Conservation (phyloP, 2,888 invertebrate species). For the Cheiracanthium punctorium region DNA sequence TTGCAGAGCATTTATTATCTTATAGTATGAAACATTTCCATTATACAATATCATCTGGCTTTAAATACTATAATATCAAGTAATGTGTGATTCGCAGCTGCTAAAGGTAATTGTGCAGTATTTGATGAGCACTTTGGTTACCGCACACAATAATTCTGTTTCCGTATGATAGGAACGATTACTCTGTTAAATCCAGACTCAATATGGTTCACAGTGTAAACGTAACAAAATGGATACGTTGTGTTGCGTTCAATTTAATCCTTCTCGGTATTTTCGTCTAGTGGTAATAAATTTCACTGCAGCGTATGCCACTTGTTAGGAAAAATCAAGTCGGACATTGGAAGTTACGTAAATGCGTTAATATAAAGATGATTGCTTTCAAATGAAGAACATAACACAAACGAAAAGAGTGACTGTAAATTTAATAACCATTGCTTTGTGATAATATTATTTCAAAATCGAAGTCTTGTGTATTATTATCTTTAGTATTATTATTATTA, state of each 20-base stretch:
- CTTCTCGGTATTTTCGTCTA: background rate
- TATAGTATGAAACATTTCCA: background rate
- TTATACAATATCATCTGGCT: background rate
- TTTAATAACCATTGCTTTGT: no score
- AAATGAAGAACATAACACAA: no score
- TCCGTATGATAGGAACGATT: constrained; percentile 7
- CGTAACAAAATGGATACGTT: background rate
- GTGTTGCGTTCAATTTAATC: background rate
- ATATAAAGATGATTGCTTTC: no score
- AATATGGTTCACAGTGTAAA: background rate
- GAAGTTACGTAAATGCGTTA: no score
- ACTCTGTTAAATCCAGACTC: background rate
- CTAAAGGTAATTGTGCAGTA: constrained; percentile 4
- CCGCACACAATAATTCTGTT: constrained; percentile 11
- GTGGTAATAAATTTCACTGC: background rate
- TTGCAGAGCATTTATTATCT: background rate
- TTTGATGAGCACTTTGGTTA: constrained; percentile 1
- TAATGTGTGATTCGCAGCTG: constrained; percentile 3
- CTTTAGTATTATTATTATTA: no score
- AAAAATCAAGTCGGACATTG: no score
- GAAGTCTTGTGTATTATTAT: no score
- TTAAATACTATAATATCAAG: background rate
- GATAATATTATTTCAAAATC: no score
- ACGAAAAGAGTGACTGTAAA: no score
- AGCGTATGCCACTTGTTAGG: background rate